Evolutionary conservation across 2,113 vertebrate species (phyloP), one percentile per base, ranked within the genome.

Genomic region (Sturnus vulgaris): DNA sequence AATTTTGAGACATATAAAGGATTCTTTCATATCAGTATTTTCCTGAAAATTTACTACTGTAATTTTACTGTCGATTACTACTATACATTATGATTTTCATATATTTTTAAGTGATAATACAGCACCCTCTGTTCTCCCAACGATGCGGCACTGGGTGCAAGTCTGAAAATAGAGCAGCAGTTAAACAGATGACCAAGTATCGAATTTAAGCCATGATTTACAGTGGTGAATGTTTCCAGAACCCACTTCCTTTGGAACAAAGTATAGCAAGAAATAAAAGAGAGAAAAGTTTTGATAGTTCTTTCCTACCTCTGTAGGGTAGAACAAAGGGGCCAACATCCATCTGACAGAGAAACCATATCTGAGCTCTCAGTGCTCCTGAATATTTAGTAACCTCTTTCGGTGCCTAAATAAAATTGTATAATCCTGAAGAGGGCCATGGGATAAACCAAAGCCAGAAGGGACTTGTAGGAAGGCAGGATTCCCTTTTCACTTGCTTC

Each of bases 181-280:
- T 82, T 93, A 84, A 87, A 68, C 46, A 76, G 77, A 92, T 82
- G 83, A 91, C 57, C 40, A 83, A 91, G 82, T 70, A 88, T 86
- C 1, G 0, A 55, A 86, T 95, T 92, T 82, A 92, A 91, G 56
- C 72, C 44, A 14, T 86, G 49, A 86, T 94, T 94, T 92, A 94
- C 56, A 66, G 31, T 1, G 4, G 37, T 56, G 77, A 84, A 50
- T 64, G 37, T 76, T 92, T 95, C 77, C 89, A 91, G 53, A 96
- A 61, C 46, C 61, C 61, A 50, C 22, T 85, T 97, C 69, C 80
- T 95, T 69, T 87, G 72, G 47, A 91, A 83, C 21, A 37, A 77
- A 63, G 22, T 64, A n/a, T 50, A 86, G 44, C 49, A 61, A 82
- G 85, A 10, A 63, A 65, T 21, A 64, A 66, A 46, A 17, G 9